phyloP scores from a whole-genome alignment of 30 jellyfish, hydroid and myxozoan genomes.

The Hydractinia echinata region DNA sequence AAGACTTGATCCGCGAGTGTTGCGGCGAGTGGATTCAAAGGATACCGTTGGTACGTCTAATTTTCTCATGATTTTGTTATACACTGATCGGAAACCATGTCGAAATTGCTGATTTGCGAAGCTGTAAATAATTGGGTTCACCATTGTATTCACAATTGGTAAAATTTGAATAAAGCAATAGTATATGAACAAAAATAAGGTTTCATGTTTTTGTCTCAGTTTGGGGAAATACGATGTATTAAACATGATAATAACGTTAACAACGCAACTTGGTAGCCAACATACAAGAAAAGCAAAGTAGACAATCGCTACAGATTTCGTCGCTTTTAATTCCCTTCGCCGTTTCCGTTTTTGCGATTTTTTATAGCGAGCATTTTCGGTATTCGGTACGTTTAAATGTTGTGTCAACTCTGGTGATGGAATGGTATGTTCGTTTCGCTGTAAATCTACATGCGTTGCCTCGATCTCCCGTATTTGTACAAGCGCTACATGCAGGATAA shows the following conservation, averaged over 20 bases:
- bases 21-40: too few relatives aligned
- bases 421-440: background rate
- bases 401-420: slow-evolving; percentile 19
- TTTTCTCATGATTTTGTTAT: background rate
- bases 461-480: slow-evolving; percentile 78
- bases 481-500: slow-evolving; percentile 66
- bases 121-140: slow-evolving; percentile 80
- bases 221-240: slow-evolving; percentile 30
- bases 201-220: slow-evolving; percentile 22
- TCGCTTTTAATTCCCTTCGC: slow-evolving; percentile 61
- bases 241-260: slow-evolving; percentile 36
- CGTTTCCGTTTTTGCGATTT: slow-evolving; percentile 23
- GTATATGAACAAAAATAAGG: slow-evolving; percentile 37
- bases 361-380: slow-evolving; percentile 9
- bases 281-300: slow-evolving; percentile 78
- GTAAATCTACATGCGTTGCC: slow-evolving; percentile 64
- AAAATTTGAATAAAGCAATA: slow-evolving; percentile 51
- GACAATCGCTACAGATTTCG: slow-evolving; percentile 70
- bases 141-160: slow-evolving; percentile 62
- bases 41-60: too few relatives aligned
- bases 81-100: slow-evolving; percentile 42
- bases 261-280: slow-evolving; percentile 76
- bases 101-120: slow-evolving; percentile 66
- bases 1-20: too few relatives aligned
- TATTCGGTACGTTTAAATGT: background rate